These are phyloP conservation scores for Lepisosteus oculatus DNA, from an alignment of 2,113 vertebrate genomes.

Conservation along the genomic window DNA sequence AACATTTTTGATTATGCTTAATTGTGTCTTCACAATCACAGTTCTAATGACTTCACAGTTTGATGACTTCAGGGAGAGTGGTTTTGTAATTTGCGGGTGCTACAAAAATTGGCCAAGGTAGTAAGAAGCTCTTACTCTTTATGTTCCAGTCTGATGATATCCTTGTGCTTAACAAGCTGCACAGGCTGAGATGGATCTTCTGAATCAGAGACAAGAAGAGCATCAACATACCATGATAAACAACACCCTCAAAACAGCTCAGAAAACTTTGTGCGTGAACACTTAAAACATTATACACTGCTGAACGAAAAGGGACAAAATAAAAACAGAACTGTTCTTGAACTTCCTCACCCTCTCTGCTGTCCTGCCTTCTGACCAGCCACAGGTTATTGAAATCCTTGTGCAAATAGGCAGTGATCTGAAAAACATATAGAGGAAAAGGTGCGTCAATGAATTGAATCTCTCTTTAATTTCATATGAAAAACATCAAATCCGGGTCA, in stretches of 20 bases:
- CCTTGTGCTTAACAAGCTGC: constrained; percentile 82
- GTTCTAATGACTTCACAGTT: too few relatives aligned
- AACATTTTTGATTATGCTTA: too few relatives aligned
- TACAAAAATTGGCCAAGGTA: too few relatives aligned
- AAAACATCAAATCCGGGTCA: not conserved
- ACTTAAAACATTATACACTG: not conserved
- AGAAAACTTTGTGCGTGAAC: not conserved
- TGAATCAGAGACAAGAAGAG: constrained; percentile 23
- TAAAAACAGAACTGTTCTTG: not conserved
- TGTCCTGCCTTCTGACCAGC: constrained; percentile 81
- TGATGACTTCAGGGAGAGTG: too few relatives aligned
- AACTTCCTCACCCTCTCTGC: constrained; percentile 67
- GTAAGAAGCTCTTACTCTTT: constrained; percentile 70
- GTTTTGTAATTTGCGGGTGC: too few relatives aligned
- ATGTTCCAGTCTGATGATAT: constrained; percentile 79
- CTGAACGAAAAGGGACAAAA: not conserved
- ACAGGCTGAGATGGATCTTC: constrained; percentile 62
- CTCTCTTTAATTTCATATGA: not conserved
- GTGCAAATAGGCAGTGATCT: constrained; percentile 94
- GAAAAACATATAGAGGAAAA: constrained; percentile 12
- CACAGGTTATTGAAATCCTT: constrained; percentile 96
- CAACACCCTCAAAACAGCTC: too few relatives aligned
- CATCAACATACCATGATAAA: constrained; percentile 2
- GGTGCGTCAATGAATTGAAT: not conserved
- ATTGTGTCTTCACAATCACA: too few relatives aligned